Conservation (phyloP, 2,888 invertebrate genomes). For the Ichneumoninae sp. region DNA sequence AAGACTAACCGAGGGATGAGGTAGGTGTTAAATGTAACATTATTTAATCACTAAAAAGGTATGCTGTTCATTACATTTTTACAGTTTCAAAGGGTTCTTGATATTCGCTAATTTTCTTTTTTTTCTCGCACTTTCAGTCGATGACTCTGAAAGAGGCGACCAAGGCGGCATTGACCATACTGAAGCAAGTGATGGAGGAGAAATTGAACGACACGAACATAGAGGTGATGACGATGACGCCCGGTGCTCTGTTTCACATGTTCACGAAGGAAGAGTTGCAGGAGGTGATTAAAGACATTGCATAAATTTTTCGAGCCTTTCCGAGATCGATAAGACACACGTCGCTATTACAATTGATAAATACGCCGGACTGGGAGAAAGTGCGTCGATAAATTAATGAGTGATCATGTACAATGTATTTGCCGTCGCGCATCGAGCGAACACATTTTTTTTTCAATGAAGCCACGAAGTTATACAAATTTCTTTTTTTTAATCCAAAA, state of each 20-base stretch:
- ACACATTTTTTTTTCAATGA: slow-evolving; percentile 53
- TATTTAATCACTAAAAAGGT: not conserved
- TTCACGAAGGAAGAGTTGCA: slow-evolving; percentile 95
- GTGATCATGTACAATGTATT: slow-evolving; percentile 60
- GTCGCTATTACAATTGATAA: slow-evolving; percentile 54
- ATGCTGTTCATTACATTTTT: not conserved
- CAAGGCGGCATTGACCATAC: slow-evolving; percentile 94
- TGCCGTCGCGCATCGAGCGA: slow-evolving; percentile 39
- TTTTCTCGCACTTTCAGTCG: slow-evolving; percentile 86
- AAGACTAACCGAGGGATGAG: not conserved
- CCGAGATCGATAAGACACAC: slow-evolving; percentile 24
- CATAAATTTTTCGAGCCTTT: slow-evolving; percentile 83
- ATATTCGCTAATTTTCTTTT: slow-evolving; percentile 10
- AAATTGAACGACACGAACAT: slow-evolving; percentile 98
- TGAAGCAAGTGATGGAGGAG: slow-evolving; percentile 99
- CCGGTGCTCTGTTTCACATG: slow-evolving; percentile 94
- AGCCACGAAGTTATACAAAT: slow-evolving; percentile 24
- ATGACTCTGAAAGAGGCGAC: slow-evolving; percentile 98
- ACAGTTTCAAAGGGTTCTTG: not conserved
- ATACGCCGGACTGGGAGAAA: slow-evolving; percentile 45
- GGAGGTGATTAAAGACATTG: slow-evolving; percentile 92
- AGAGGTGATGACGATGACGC: slow-evolving; percentile 98
- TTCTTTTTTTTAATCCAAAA: slow-evolving; percentile 22
- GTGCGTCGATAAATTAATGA: slow-evolving; percentile 46
- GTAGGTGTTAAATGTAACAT: not conserved